Evolutionary conservation across 2,797 vertebrate genomes (phyloP).

Genomic region (Sebastes glaucus): DNA sequence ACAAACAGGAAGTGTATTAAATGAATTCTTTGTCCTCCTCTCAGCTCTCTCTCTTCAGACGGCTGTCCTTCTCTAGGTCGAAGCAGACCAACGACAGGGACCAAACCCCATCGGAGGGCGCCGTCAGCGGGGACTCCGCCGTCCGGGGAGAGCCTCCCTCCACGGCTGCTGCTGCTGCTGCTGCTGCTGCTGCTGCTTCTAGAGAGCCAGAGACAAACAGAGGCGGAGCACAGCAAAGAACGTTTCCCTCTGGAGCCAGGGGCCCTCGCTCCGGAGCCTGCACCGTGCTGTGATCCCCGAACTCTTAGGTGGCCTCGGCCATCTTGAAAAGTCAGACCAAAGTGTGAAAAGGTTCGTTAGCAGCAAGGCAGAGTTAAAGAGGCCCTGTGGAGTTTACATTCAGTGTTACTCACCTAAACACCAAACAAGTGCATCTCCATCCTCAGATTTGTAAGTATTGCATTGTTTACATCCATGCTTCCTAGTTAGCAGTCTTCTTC

Average conservation of each 20-base stretch:
- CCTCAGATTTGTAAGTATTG: background rate
- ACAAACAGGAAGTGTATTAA: background rate
- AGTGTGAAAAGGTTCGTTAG: background rate
- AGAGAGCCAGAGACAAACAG: conserved; percentile 65
- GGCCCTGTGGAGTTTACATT: background rate
- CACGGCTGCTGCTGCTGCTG: background rate
- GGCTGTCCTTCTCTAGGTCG: conserved; percentile 72
- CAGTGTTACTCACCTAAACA: no score
- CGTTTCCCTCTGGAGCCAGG: conserved; percentile 42
- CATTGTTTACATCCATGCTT: background rate
- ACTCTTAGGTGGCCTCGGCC: background rate
- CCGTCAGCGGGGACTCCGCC: background rate
- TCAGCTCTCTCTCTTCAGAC: conserved; percentile 90
- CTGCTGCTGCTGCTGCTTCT: conserved; percentile 1
- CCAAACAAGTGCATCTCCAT: background rate
- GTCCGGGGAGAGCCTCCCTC: conserved; percentile 3
- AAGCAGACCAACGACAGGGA: conserved; percentile 41
- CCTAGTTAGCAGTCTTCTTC: background rate
- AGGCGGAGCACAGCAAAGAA: conserved; percentile 9
- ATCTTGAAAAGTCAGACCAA: background rate
- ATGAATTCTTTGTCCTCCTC: background rate
- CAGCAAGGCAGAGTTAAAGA: background rate
- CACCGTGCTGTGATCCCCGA: conserved; percentile 80
- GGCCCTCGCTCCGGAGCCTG: conserved; percentile 85
- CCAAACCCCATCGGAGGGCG: conserved; percentile 6